Evolutionary conservation across 2,888 invertebrate species (phyloP), one percentile per base, ranked within the genome.

Genomic region (Rhaphigaster nebulosa): DNA sequence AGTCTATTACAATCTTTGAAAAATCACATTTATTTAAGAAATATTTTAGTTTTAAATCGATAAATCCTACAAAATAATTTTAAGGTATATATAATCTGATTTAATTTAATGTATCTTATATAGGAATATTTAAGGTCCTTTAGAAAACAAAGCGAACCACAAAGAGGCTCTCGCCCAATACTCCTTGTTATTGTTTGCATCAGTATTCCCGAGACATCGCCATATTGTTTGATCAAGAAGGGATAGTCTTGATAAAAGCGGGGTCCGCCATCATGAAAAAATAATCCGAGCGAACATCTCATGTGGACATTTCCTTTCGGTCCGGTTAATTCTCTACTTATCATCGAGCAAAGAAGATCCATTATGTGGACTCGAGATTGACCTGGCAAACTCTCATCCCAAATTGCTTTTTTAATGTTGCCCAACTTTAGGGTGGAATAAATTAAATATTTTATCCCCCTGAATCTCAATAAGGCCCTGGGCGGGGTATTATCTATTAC

Each of bases 341-440:
- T 29, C n/a, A 26, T 26, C 26, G 56, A 26, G 56, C n/a, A 29
- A 60, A n/a, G 34, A 76, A 38, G 34, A 76, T 76, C 70, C 70
- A 76, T 76, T 76, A 76, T 76, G 29, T 76, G 20, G 34, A 6
- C 20, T 3, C 34, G 20, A 76, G 34, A 76, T 76, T 34, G 70
- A 76, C 70, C 23, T 10, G 20, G 23, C 38, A 38, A 76, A 76
- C 38, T 76, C 70, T 76, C 38, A 76, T 76, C 70, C 34, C 34
- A 76, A 76, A 76, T 76, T 76, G 70, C 70, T 76, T 76, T 76
- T 76, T 76, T 76, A 76, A 76, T 34, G 70, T 76, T 76, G 13
- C 20, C 38, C 34, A 76, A 76, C 70, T 76, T 76, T 34, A 76
- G 38, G 70, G 38, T 76, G 70, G 38, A 76, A 76, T 76, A 76